Evolutionary conservation across 2,797 vertebrate genomes (phyloP), one percentile per base, ranked within the genome.

Genomic region (Lutjanus campechanus): DNA sequence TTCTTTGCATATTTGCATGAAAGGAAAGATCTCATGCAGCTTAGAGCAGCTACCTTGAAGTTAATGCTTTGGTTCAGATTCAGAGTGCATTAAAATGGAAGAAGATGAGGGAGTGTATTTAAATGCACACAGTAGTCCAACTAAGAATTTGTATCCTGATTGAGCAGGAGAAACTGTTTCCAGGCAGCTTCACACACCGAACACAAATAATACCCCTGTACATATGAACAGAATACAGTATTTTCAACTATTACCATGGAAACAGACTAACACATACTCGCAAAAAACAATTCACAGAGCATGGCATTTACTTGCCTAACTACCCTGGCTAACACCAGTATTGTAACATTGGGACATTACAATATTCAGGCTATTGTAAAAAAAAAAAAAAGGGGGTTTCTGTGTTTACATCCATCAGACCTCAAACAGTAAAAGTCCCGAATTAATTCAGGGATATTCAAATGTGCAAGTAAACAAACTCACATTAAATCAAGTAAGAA

Each of bases 1-100:
- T 87, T 93, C 63, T 87, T 94, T 94, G 92, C 92, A 93, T 94
- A 94, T 92, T 85, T 90, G 89, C 91, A 90, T 89, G 84, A 90
- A 86, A 92, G 81, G 53, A 88, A 87, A 87, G 9, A 65, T 85
- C 84, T 82, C 89, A 87, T 83, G 88, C 88, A 89, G 87, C 89
- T 86, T 71, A 81, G 81, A 87, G 91, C 83, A 89, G 92, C 89
- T 93, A 92, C 91, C 88, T 90, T 87, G 69, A 90, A 83, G 87
- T 91, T 84, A 90, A 93, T 88, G 92, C 93, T 95, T 94, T 93
- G 93, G 89, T 94, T 92, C 74, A 53, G 76, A 88, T 85, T 88
- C 53, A 86, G 85, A 92, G 89, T 85, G 82, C 88, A 90, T 89
- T 88, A 15, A 77, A 85, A 91, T 76, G 87, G 88, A 93, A 92